Evolutionary conservation across 1,140 invertebrate species (phyloP).

Genomic region (Andricus grossulariae): DNA sequence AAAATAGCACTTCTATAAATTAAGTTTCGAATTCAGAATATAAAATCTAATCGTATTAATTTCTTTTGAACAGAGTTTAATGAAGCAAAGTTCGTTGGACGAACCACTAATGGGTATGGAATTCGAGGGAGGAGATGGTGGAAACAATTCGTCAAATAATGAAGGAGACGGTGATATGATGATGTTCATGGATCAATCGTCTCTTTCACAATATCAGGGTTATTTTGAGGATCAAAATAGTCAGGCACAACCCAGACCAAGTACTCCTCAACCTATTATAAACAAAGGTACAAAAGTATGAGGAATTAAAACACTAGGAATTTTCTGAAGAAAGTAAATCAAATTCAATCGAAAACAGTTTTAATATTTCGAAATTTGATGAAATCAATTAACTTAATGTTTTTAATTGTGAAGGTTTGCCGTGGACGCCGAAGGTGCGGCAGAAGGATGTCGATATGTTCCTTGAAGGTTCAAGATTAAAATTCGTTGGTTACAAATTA

Average conservation of each 20-base stretch:
- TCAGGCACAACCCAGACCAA: slow-evolving; percentile 66
- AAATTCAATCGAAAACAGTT: too few species aligned
- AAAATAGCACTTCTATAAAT: too few species aligned
- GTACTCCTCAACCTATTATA: slow-evolving; percentile 71
- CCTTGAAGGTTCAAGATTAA: slow-evolving; percentile 91
- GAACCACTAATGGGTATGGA: slow-evolving; percentile 85
- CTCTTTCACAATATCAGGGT: slow-evolving; percentile 53
- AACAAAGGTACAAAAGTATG: slow-evolving; percentile 58
- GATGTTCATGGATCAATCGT: slow-evolving; percentile 53
- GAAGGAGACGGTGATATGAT: slow-evolving; percentile 63
- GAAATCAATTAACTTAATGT: slow-evolving; percentile 33
- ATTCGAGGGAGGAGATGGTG: slow-evolving; percentile 65
- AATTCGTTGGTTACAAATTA: slow-evolving; percentile 96
- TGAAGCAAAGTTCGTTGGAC: slow-evolving; percentile 96
- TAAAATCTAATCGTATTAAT: slow-evolving; percentile 33
- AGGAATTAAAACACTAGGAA: too few species aligned
- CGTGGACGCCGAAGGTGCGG: slow-evolving; percentile 97
- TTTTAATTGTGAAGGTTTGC: slow-evolving; percentile 79
- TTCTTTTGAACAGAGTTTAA: slow-evolving; percentile 80
- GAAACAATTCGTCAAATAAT: slow-evolving; percentile 50
- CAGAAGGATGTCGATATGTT: slow-evolving; percentile 95
- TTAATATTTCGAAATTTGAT: too few species aligned
- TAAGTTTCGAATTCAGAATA: neutral
- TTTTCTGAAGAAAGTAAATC: too few species aligned
- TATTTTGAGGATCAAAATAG: slow-evolving; percentile 66